Evolutionary conservation across 1,140 invertebrate genomes (phyloP).

Genomic region (Anadara kagoshimensis): DNA sequence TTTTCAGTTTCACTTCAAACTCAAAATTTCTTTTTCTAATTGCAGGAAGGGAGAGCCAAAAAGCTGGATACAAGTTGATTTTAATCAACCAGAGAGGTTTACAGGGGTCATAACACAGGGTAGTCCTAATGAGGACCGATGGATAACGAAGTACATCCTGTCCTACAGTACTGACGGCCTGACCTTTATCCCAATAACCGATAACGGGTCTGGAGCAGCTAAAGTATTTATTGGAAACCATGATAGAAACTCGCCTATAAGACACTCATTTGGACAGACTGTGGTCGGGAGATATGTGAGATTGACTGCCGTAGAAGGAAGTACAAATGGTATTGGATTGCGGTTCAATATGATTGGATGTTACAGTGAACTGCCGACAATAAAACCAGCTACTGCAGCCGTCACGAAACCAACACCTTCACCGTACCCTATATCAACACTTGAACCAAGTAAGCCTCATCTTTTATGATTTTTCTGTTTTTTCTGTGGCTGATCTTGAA

Average conservation of each 20-base stretch:
- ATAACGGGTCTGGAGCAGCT: conserved; percentile 22
- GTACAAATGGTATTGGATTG: conserved; percentile 37
- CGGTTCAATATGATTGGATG: conserved; percentile 46
- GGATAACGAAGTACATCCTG: conserved; percentile 44
- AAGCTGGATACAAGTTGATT: conserved; percentile 46
- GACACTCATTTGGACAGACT: conserved; percentile 25
- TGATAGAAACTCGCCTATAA: conserved; percentile 33
- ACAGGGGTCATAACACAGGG: conserved; percentile 49
- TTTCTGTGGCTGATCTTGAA: too few relatives aligned
- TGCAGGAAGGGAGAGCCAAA: conserved; percentile 15
- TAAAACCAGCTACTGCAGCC: background rate
- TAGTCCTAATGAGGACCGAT: conserved; percentile 40
- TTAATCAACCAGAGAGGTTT: conserved; percentile 23
- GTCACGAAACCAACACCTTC: conserved; percentile 19
- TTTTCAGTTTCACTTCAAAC: too few relatives aligned
- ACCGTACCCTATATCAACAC: conserved; percentile 32
- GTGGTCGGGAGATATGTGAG: conserved; percentile 46
- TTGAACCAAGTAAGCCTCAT: conserved; percentile 40
- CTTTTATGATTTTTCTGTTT: background rate
- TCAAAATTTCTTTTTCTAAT: too few relatives aligned
- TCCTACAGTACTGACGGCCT: conserved; percentile 43
- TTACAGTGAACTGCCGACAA: conserved; percentile 7
- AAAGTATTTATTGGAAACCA: conserved; percentile 41
- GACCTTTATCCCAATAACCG: conserved; percentile 21
- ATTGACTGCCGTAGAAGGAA: conserved; percentile 37